Evolutionary conservation across 2,113 vertebrate species (phyloP).

Genomic region (Elaphurus davidianus): DNA sequence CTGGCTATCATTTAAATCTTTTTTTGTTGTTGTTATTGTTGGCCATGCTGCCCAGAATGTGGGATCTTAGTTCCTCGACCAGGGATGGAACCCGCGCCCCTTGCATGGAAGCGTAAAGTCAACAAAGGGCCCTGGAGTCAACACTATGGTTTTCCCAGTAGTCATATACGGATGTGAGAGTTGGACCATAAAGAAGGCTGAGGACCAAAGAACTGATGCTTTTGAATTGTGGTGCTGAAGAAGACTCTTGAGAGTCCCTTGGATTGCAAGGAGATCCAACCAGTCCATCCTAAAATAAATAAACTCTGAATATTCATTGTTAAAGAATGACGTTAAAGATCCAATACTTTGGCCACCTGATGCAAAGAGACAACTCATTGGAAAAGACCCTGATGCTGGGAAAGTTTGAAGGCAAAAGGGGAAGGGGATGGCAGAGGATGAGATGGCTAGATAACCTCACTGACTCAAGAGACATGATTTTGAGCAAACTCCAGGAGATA

Average conservation of each 20-base stretch:
- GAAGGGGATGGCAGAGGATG: not conserved
- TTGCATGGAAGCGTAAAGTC: not conserved
- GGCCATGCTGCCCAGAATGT: not conserved
- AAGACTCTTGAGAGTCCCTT: not conserved
- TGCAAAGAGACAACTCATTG: not conserved
- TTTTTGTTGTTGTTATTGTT: not conserved
- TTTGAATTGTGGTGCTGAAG: not conserved
- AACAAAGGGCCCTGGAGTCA: not conserved
- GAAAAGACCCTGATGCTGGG: not conserved
- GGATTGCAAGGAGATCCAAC: not conserved
- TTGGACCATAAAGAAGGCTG: not conserved
- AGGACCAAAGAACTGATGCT: not conserved
- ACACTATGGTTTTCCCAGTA: not conserved
- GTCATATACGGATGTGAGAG: not conserved
- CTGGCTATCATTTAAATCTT: not conserved
- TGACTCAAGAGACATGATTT: not conserved
- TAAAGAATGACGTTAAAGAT: not conserved
- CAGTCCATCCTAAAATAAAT: not conserved
- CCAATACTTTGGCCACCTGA: not conserved
- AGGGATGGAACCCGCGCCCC: not conserved
- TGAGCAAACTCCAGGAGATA: not conserved
- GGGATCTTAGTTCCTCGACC: not conserved
- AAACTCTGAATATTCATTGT: not conserved
- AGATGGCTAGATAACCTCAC: not conserved
- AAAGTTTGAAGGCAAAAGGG: not conserved